These are phyloP conservation scores for Lepus townsendii DNA, from an alignment of 2,797 vertebrate species.

Conservation along the genomic window DNA sequence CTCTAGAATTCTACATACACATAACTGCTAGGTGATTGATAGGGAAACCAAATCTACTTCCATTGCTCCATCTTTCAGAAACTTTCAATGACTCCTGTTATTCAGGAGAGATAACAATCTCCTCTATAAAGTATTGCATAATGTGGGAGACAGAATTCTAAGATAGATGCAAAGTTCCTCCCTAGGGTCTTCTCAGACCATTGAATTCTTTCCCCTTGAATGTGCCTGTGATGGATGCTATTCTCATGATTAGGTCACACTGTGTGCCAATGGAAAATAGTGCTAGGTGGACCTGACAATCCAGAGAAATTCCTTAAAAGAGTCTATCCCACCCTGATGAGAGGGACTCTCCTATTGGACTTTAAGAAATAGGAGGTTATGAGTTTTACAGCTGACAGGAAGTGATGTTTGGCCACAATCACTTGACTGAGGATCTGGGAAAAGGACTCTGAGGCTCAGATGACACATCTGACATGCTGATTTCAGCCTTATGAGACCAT, in stretches of 20 bases:
- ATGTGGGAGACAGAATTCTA: not conserved
- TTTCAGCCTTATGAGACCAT: not conserved
- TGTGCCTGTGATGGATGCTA: not conserved
- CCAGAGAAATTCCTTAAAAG: not conserved
- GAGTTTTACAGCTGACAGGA: not conserved
- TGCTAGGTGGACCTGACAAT: not conserved
- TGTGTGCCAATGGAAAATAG: not conserved
- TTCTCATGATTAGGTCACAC: not conserved
- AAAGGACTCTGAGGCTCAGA: not conserved
- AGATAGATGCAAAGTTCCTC: not conserved
- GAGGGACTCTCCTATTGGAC: not conserved
- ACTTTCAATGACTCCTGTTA: not conserved
- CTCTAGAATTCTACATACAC: constrained; percentile 16
- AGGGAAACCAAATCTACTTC: constrained; percentile 10
- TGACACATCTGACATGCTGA: not conserved
- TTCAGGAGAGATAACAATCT: not conserved
- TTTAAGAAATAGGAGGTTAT: not conserved
- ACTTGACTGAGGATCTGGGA: not conserved
- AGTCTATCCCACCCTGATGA: not conserved
- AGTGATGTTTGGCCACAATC: not conserved
- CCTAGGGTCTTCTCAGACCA: not conserved
- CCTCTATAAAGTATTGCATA: not conserved
- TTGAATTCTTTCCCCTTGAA: not conserved
- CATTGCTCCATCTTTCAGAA: not conserved
- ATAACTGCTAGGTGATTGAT: not conserved